phyloP scores from a whole-genome alignment of 1,140 invertebrate species.

The Rhizoglyphus robini region DNA sequence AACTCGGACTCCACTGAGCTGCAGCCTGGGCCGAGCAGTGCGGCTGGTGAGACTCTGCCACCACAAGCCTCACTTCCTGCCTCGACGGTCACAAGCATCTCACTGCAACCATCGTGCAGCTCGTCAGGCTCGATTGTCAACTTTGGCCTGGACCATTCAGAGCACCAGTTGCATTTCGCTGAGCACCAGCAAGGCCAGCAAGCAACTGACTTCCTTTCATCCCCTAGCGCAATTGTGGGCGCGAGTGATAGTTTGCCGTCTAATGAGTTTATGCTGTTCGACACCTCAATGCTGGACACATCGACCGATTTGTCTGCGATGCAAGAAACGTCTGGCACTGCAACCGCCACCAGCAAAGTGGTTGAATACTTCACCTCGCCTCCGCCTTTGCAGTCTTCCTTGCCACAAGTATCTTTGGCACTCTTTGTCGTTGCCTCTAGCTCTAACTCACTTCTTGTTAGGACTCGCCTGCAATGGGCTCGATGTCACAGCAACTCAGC shows the following conservation, averaged over 20 bases:
- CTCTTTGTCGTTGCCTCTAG: neutral
- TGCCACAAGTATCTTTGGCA: neutral
- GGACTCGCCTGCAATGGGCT: neutral
- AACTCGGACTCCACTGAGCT: neutral
- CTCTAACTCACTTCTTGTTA: neutral
- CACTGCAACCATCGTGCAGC: neutral
- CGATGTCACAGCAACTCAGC: neutral
- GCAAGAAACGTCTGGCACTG: neutral
- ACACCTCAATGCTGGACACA: slow-evolving; percentile 4
- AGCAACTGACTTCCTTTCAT: too few species aligned
- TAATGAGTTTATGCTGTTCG: slow-evolving; percentile 1
- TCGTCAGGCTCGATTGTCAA: neutral
- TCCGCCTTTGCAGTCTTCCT: neutral
- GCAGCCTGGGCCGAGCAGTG: neutral
- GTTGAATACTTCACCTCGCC: neutral
- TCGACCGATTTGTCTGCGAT: neutral
- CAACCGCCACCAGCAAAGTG: neutral
- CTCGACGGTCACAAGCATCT: too few species aligned
- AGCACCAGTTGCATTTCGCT: too few species aligned
- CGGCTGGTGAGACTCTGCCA: too few species aligned
- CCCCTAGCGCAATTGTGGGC: neutral
- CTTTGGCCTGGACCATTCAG: neutral
- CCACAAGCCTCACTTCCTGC: too few species aligned
- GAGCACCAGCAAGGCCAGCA: too few species aligned
- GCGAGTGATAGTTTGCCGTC: neutral